Conservation (phyloP, 2,797 vertebrate species). For the Enteromius argenteus region DNA sequence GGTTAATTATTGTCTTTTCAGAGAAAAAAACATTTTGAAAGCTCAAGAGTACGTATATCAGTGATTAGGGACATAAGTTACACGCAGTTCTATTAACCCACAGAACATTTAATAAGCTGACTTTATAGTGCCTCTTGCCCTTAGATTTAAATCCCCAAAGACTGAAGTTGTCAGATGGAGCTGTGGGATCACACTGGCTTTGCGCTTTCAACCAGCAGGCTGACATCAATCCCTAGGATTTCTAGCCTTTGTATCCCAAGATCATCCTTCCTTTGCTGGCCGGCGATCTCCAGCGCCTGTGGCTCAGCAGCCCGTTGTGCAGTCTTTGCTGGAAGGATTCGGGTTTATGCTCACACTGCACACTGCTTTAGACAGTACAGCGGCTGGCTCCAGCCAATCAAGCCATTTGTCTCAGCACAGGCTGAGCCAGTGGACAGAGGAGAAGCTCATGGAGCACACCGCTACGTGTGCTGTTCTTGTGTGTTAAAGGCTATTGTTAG, state of each 20-base stretch:
- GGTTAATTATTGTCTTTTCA: not conserved
- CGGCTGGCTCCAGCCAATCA: slow-evolving; percentile 46
- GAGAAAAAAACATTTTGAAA: not conserved
- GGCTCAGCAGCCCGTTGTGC: not conserved
- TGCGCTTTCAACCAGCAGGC: slow-evolving; percentile 16
- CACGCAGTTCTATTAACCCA: not conserved
- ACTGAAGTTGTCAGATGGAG: slow-evolving; percentile 50
- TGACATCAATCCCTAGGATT: slow-evolving; percentile 33
- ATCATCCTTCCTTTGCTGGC: slow-evolving; percentile 26
- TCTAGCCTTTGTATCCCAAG: slow-evolving; percentile 46
- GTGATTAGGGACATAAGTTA: not conserved
- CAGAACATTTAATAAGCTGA: not conserved
- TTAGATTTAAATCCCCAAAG: slow-evolving; percentile 25
- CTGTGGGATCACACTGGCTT: slow-evolving; percentile 49
- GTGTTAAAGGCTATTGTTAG: slow-evolving; percentile 57
- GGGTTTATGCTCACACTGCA: not conserved
- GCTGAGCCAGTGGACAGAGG: slow-evolving; percentile 18
- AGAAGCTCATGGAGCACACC: not conserved
- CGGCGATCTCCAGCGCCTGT: not conserved
- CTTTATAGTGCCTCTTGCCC: slow-evolving; percentile 20
- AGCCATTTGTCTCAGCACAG: slow-evolving; percentile 33
- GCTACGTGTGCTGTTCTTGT: slow-evolving; percentile 33
- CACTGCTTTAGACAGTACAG: slow-evolving; percentile 33
- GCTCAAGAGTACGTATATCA: not conserved
- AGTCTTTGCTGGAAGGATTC: slow-evolving; percentile 42